Evolutionary conservation across 2,888 invertebrate species (phyloP), one percentile per base, ranked within the genome.

Genomic region (Drosophila tanythrix): DNA sequence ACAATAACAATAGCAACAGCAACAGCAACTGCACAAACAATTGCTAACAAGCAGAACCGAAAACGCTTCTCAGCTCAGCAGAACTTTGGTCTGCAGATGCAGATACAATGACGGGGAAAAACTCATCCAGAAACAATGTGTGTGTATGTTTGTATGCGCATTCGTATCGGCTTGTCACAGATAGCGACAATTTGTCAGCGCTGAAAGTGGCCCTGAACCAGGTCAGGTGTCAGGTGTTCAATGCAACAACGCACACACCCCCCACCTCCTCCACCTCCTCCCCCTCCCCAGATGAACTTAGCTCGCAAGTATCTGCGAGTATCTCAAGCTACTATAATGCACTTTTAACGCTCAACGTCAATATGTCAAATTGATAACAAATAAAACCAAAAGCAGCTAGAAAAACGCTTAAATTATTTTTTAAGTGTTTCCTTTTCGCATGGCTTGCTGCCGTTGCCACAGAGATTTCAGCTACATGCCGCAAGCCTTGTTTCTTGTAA

Each of bases 291-390:
- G 27, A n/a, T 29, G 15, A 46, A n/a, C n/a, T 13, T 4, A 15
- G 15, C 29, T 29, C 40, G 15, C 15, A 29, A 40, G 52, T 70
- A 76, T 70, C 62, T 55, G 81, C 70, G 21, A 81, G 46, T 65
- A 88, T 82, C 82, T 70, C 46, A 55, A 77, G 88, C 88, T 87
- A 87, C 88, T 87, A 89, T 88, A 91, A 91, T 91, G 92, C 90
- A 91, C 87, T 91, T 91, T 91, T 81, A 81, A 65, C 87, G 89
- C 83, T 90, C 86, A 82, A 86, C 88, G 91, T 91, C 91, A 91
- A 91, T 90, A 86, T 90, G 91, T 91, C 92, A 91, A 91, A 91
- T 83, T 90, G 92, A 91, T 91, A 91, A 90, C 79, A 62, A 62
- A 35, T 51, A 58, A 43, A 13, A 53, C 31, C 15, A 35, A 69